Evolutionary conservation across 2,888 invertebrate genomes (phyloP), one percentile per base, ranked within the genome.

Genomic region (Aquatica leii): DNA sequence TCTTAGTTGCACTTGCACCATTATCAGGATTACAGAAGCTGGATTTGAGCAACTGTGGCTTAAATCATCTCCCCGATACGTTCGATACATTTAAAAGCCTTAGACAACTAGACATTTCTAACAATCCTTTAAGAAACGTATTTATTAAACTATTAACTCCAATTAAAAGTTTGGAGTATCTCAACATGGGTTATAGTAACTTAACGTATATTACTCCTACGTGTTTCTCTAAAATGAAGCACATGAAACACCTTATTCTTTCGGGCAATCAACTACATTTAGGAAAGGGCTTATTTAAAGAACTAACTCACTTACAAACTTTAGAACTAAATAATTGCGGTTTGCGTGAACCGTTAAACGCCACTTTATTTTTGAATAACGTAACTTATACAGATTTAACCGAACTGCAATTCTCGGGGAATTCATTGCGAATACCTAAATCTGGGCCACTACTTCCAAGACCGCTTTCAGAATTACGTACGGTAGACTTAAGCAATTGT

Each of bases 111-210:
- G 90, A 90, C 72, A 88, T 90, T 74, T 90, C 90, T 0, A 84
- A 87, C 73, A 90, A 90, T 78, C 90, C 90, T 0, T 80, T 90
- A 0, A 85, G 86, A 46, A 87, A 89, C 72, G 90, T 88, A 0
- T 90, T 90, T 75, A 87, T 88, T 5, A 85, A 84, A 70, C 77
- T 90, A 20, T 78, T 90, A 14, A 87, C 87, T 1, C 90, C 90
- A 0, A 78, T 90, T 0, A 86, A 87, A 62, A 87, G 87, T 11
- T 79, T 91, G 31, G 87, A 89, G 77, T 89, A 88, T 73, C 80
- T 90, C 2, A 89, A 90, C 76, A 90, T 91, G 90, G 89, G 90
- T 4, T 89, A 89, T 75, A 90, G 90, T 77, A 87, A 88, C 74
- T 81, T 90, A 1, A 88, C 88, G 0, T 84, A 86, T 67, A 83